Evolutionary conservation across 2,888 invertebrate genomes (phyloP), one percentile per base, ranked within the genome.

Genomic region (Callimorpha dominula): DNA sequence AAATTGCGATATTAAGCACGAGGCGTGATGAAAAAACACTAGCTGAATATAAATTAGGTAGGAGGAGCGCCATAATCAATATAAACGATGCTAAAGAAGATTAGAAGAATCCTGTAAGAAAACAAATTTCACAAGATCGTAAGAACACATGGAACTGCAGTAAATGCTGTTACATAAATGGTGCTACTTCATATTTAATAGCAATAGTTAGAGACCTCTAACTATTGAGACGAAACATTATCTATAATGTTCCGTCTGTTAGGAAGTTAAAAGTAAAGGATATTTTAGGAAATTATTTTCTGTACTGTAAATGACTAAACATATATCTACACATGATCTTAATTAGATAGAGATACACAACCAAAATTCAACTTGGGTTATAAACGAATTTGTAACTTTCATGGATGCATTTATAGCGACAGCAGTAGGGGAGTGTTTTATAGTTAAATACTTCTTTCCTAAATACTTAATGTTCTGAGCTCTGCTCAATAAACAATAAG

Each of bases 21-120:
- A 90, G 91, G 92, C 94, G 95, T 95, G 96, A 96, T 96, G 96
- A 96, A 96, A 96, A 95, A 96, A 96, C 96, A 94, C 96, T 93
- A 93, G 92, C 95, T 94, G 96, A 96, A 96, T 96, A 95, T 96
- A 96, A 96, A 96, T 96, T 94, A 95, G 95, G 94, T 90, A 88
- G 90, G 92, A 92, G 92, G 89, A 91, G 90, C 94, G 93, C 95
- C 93, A 96, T 96, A 96, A 96, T 96, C 96, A 95, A 96, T 96
- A 96, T 95, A 96, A 96, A 96, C 94, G 96, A 96, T 95, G 93
- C 93, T 93, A 92, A 93, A 91, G 94, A 93, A 95, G 95, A 96
- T 96, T 96, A 96, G 95, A 95, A 94, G 93, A 95, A 94, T 95
- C 95, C 95, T 90, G 92, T 91, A 91, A 93, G 91, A 94, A 93